Evolutionary conservation across 23 tunicate species (phyloP).

Genomic region (Ciona savignyi): DNA sequence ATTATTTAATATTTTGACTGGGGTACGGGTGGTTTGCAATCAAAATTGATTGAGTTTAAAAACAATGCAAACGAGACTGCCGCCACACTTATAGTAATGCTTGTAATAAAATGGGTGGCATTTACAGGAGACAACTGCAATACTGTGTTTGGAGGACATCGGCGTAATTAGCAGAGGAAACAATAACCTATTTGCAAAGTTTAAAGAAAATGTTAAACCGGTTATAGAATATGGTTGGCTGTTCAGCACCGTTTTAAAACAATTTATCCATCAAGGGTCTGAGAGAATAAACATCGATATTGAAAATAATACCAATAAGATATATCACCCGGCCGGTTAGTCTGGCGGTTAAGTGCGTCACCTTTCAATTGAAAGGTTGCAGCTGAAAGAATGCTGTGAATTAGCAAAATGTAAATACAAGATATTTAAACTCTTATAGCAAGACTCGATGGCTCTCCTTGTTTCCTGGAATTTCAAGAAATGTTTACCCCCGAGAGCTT

Average conservation of each 20-base stretch:
- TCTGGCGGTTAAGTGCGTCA: too few species aligned
- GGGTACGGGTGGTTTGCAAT: slow-evolving; percentile 29
- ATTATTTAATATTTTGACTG: slow-evolving; percentile 37
- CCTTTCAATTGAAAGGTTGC: too few species aligned
- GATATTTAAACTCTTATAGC: too few species aligned
- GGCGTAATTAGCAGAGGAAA: slow-evolving; percentile 45
- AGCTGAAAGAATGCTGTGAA: slow-evolving; percentile 31
- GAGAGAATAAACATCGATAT: slow-evolving; percentile 27
- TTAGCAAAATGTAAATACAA: slow-evolving; percentile 22
- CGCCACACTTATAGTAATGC: slow-evolving; percentile 21
- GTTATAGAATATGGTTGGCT: slow-evolving; percentile 19
- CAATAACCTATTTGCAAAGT: slow-evolving; percentile 24
- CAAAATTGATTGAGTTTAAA: slow-evolving; percentile 25
- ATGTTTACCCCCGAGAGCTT: too few species aligned
- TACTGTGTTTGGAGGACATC: slow-evolving; percentile 24
- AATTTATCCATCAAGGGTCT: slow-evolving; percentile 15
- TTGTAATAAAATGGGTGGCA: too few species aligned
- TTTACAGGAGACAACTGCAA: slow-evolving; percentile 46
- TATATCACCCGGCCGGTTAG: too few species aligned
- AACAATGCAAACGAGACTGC: slow-evolving; percentile 41
- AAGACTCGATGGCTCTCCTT: slow-evolving; percentile 29
- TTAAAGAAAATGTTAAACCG: slow-evolving; percentile 18
- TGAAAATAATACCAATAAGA: slow-evolving; percentile 26
- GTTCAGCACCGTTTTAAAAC: slow-evolving; percentile 24
- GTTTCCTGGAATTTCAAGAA: slow-evolving; percentile 24